Evolutionary conservation across 2,888 invertebrate species (phyloP), one percentile per base, ranked within the genome.

Genomic region (Spodoptera littoralis): DNA sequence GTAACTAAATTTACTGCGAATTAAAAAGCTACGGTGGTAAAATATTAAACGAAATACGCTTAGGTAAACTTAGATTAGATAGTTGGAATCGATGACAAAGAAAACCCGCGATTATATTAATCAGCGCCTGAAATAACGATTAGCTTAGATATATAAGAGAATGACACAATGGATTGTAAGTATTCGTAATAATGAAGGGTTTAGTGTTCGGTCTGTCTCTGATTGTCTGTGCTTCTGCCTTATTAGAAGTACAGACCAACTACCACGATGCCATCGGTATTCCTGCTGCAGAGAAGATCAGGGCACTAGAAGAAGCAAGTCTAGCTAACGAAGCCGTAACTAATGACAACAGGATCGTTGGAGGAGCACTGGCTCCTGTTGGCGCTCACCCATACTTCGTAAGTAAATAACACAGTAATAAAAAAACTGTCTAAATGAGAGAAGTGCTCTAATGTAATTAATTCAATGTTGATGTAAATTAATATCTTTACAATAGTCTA

Each of bases 331-430:
- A 18, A 5, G 12, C 1, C 13, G 46, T 13, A 4, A 12, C 2
- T 24, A 9, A 9, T 4, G 27, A 63, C 0, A 65, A 59, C 9
- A 85, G 85, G 67, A 88, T 91, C n/a, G 86, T 90, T 0, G 91
- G 91, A 6, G 91, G 91, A 0, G 84, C 43, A 0, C 36, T 82
- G 0, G 85, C 90, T 1, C 76, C 84, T 1, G 55, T 51, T 0
- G 84, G 85, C 24, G 76, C 85, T 3, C 83, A 90, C 50, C 90
- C 91, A 18, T 83, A 84, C 55, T 73, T 88, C 74, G 88, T 87
- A 76, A 80, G 81, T 76, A 36, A 36, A 36, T 36, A 1, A 9
- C 9, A 9, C 9, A 9, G 36, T 36, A 36, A 36, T 36, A 36
- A 36, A 8, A 9, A 36, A 36, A 36, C 36, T 9, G 36, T 36